Base-by-base conservation (phyloP, 1,140 invertebrate species). In the Whitmania pigra region DNA sequence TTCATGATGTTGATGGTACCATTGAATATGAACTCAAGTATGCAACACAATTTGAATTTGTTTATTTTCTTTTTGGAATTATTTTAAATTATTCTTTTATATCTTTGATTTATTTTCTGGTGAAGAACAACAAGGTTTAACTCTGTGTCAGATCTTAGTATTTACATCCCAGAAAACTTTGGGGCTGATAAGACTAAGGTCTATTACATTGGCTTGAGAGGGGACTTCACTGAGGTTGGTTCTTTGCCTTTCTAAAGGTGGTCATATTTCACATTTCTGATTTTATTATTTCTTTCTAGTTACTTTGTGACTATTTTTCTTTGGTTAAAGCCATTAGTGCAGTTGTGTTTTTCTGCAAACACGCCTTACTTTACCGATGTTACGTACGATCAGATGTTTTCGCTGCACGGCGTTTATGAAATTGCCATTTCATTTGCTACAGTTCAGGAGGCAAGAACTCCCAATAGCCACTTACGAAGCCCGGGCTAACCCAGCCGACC, bases 121-220 rank as follows among this genome's bases (percentile, higher is more conserved):
- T 86, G 77, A 82, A 92, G 90, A 81, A 87, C 92, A 60, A 91
- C 92, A 0, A 92, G 90, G 77, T 97, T 97, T 84, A 90, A 90
- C 27, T 89, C 88, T 22, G 89, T 95, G 0, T 84, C 89, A 78
- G 89, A 95, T 82, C 83, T 97, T 57, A 89, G 89, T 13, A 85
- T 97, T 76, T 88, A 96, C 82, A 93, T 97, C 80, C 90, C 90
- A 9, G 86, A 83, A 29, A 95, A 93, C 82, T 91, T 89, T 83
- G 92, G 92, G 53, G 86, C 85, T 36, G 91, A 94, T 57, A 87
- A 83, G 70, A 93, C 93, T 1, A 87, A 86, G 78, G 88, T 97
- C 72, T 92, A 91, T 79, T 97, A 97, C 79, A 96, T 97, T 79
- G 94, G 94, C 18, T 84, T 97, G n/a, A 88, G 88, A 79, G 94